Base-by-base conservation (phyloP, 2,113 vertebrate genomes). In the Pimephales promelas region DNA sequence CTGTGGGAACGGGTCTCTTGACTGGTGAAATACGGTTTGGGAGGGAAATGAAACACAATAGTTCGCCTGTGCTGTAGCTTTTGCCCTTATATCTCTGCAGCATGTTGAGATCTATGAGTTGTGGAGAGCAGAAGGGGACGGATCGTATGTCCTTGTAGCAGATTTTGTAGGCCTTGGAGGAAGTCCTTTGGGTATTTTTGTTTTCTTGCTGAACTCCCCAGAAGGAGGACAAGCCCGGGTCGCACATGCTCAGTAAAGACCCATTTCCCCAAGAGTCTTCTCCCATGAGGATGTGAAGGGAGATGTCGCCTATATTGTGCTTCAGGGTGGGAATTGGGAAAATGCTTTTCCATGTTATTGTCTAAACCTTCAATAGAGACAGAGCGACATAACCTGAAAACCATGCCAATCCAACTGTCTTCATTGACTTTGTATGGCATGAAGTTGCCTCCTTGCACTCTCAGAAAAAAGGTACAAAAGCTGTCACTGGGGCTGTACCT, bases 81-180 rank as follows among this genome's bases (percentile, higher is more conserved):
- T 86, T 86, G 84, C 86, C 75, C 75, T 77, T 71, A 80, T 83
- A 84, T 86, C 80, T 83, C 64, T n/a, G 79, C 88, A 85, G 87
- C 86, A 81, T 81, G 77, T 10, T 66, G 77, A 86, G 84, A 88
- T 91, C 91, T 89, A 89, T 88, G 86, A 83, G 85, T 85, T 80
- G 85, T 82, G n/a, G 57, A 87, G 87, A 83, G 79, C 28, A 80
- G 49, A 72, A 68, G 47, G 28, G 34, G 79, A 68, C 62, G 43
- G 81, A 9, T 62, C 61, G 73, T 77, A 24, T 76, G 81, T 88
- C 86, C 78, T 88, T 83, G 80, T 45, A 84, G 73, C 71, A 83
- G 89, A 86, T 80, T 68, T 72, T 66, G 45, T 47, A 83, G 73
- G 81, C 82, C 84, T 70, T 80, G 85, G 76, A 81, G 82, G 49